phyloP scores from a whole-genome alignment of 2,888 invertebrate genomes.

The Sphaerophoria taeniata region DNA sequence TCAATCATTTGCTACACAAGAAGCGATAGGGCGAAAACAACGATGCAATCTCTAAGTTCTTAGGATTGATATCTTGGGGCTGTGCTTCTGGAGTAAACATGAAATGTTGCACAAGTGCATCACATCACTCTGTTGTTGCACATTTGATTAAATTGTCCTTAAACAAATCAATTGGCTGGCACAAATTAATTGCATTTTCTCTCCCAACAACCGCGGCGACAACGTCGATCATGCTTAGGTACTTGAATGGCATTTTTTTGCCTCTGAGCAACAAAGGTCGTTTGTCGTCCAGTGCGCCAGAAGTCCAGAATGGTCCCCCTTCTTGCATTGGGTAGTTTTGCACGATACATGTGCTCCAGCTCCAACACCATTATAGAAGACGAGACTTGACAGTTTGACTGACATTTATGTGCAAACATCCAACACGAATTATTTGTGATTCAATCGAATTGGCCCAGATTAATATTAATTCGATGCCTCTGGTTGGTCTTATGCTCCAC shows the following conservation, averaged over 20 bases:
- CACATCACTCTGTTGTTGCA: conserved; percentile 41
- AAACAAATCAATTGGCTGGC: conserved; percentile 82
- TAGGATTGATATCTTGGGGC: neutral
- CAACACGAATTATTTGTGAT: conserved; percentile 65
- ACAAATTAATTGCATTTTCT: conserved; percentile 82
- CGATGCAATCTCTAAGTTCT: neutral
- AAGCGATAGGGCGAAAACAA: too few species aligned
- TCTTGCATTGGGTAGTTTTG: neutral
- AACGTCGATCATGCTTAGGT: conserved; percentile 68
- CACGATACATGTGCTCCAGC: conserved; percentile 18
- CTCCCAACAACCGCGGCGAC: conserved; percentile 57
- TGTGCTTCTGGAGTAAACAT: neutral
- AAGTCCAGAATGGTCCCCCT: neutral
- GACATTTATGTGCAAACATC: conserved; percentile 69
- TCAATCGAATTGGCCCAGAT: conserved; percentile 75
- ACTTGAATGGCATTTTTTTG: conserved; percentile 14
- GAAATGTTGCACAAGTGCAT: conserved; percentile 58
- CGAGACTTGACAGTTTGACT: conserved; percentile 42
- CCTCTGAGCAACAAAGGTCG: too few species aligned
- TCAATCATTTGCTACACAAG: too few species aligned
- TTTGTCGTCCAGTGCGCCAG: conserved; percentile 1
- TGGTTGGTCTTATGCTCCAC: conserved; percentile 46
- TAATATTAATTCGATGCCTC: conserved; percentile 74
- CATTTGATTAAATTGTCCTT: conserved; percentile 83
- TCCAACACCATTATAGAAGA: neutral